Evolutionary conservation across 2,113 vertebrate genomes (phyloP), one percentile per base, ranked within the genome.

Genomic region (Chaetorhynchus papuensis): DNA sequence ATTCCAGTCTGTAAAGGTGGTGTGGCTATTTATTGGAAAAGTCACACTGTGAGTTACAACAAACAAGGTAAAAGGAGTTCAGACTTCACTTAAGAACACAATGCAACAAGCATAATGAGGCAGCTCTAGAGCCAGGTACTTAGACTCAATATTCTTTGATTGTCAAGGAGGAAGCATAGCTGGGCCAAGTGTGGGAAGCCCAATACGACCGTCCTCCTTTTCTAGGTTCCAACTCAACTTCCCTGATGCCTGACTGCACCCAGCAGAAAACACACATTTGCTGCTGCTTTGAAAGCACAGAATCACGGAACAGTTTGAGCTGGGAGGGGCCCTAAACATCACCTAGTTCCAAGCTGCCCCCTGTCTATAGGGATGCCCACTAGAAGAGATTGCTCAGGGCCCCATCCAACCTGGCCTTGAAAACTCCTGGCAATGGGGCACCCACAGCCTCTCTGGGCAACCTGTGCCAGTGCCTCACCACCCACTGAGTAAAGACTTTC

Each of bases 131-230:
- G 21, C 17, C 17, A 10, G 24, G 19, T 31, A 82, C 30, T 52
- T 10, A 53, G n/a, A 41, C 31, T 49, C 27, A 86, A 37, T 9
- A 20, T 15, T 28, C 16, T 24, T 57, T 52, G 13, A 33, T 41
- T 60, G 65, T 33, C 31, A 56, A 70, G 30, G 17, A 87, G 61
- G 11, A 80, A 86, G 42, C 10, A 41, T 0, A 57, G 68, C 15
- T 12, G 24, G 23, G 18, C 45, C 17, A 7, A 65, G 33, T 54
- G 6, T 12, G 27, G 50, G n/a, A 94, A 75, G 27, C 47, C 45
- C 20, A 75, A 28, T 15, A 50, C 0, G 0, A n/a, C 4, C 15
- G 0, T 35, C 15, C 16, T 60, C 65, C 30, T 75, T 45, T 65
- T 47, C 56, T 11, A 65, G 35, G 5, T 65, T 59, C 39, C 37